phyloP scores from a whole-genome alignment of 2,113 vertebrate species.

The Tursiops truncatus region DNA sequence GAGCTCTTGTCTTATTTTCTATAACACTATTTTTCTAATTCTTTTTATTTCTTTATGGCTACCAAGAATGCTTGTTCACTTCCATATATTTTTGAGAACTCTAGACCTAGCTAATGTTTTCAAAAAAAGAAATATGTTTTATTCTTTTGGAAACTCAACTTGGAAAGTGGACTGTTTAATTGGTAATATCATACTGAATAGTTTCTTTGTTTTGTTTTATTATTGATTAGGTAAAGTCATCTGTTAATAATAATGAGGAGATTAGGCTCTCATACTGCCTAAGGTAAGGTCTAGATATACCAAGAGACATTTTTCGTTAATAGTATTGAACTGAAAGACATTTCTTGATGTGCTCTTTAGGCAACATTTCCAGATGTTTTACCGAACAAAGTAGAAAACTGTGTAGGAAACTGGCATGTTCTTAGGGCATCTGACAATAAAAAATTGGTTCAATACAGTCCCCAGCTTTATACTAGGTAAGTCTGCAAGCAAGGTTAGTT shows the following conservation, averaged over 20 bases:
- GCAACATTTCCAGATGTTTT: not conserved
- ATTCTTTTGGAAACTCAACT: not conserved
- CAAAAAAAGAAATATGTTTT: not conserved
- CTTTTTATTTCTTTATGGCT: not conserved
- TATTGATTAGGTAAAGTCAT: not conserved
- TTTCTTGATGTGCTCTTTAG: not conserved
- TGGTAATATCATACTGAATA: not conserved
- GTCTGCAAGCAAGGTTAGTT: not conserved
- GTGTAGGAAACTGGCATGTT: not conserved
- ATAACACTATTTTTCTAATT: not conserved
- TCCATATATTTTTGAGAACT: not conserved
- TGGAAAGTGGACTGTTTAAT: not conserved
- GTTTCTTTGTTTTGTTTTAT: not conserved
- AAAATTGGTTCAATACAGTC: not conserved
- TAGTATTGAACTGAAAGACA: not conserved
- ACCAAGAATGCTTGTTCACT: not conserved
- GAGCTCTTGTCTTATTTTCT: not conserved
- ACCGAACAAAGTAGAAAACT: not conserved
- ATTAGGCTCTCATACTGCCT: not conserved
- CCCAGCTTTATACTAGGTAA: not conserved
- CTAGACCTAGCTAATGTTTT: not conserved
- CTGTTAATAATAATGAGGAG: not conserved
- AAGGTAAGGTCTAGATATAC: not conserved
- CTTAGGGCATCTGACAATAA: not conserved
- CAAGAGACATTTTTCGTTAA: not conserved